A percentile compares a stretch with the other conserved stretches of the same genome.
Conservation (phyloP, 2,888 invertebrate species). For the Coecobrya sp. region DNA sequence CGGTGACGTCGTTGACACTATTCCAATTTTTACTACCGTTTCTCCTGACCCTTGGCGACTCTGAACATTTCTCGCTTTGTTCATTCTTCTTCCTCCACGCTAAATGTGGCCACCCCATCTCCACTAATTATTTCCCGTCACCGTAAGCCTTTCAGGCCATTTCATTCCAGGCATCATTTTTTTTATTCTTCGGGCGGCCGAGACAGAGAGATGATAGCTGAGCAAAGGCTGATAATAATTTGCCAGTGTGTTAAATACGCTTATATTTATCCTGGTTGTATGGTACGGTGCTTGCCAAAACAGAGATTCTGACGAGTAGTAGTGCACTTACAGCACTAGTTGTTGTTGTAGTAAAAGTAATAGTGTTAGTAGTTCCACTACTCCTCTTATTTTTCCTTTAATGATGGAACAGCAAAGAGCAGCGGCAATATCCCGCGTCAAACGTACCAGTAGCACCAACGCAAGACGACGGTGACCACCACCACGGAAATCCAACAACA, state of each 20-base stretch:
- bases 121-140: too few species aligned
- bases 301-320: background rate
- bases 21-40: too few species aligned
- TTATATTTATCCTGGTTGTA: background rate
- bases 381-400: conserved; percentile 11
- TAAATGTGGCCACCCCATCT: background rate
- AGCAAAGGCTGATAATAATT: background rate
- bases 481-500: background rate
- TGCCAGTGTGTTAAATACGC: background rate
- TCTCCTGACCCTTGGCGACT: background rate
- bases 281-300: background rate
- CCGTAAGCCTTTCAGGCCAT: too few species aligned
- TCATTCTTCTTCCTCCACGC: too few species aligned
- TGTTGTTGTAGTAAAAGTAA: conserved; percentile 34
- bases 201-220: background rate
- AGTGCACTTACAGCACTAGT: conserved; percentile 26
- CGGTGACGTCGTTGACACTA: too few species aligned
- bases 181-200: too few species aligned
- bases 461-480: background rate
- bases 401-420: conserved; percentile 36
- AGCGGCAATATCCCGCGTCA: conserved; percentile 42
- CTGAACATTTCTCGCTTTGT: background rate
- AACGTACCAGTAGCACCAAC: conserved; percentile 2
- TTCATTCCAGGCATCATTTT: too few species aligned
- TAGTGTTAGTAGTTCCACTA: background rate